These are phyloP conservation scores for human (Homo sapiens) DNA, from an alignment of 2,113 vertebrate species.

Conservation along the genomic window GRCh38 chr12:28213001-28213500, in stretches of 20 bases:
- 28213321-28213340: neutral
- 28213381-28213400: neutral
- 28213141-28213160: neutral
- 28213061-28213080: neutral
- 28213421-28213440: neutral
- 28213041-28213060: neutral
- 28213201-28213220: neutral
- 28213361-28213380: neutral
- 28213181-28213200: neutral
- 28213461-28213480: neutral
- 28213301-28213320: neutral
- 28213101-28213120: neutral
- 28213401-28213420: neutral
- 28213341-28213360: neutral
- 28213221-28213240: neutral
- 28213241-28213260: neutral
- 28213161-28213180: neutral
- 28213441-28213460: neutral
- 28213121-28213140: neutral
- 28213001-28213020: neutral
- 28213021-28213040: neutral
- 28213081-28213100: neutral
- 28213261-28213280: neutral
- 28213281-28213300: neutral
- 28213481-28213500: neutral